Evolutionary conservation across 64 coral and sea anemone genomes (phyloP), one percentile per base, ranked within the genome.

Genomic region (Montipora sp.): DNA sequence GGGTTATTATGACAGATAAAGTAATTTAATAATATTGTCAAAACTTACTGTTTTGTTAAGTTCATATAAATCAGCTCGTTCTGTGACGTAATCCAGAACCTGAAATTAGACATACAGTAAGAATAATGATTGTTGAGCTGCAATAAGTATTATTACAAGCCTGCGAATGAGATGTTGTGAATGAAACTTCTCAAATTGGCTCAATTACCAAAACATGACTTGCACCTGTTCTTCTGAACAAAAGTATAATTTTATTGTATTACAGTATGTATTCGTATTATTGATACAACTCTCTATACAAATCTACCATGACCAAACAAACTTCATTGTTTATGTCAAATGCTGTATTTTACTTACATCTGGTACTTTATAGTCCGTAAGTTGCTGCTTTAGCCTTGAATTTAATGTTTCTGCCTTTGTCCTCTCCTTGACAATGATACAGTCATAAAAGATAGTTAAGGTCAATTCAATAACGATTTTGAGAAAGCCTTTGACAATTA

Each of bases 51-150:
- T 95, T 80, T 99, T 99, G 79, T 96, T 99, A 10, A 99, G 92
- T 81, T 99, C 98, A 63, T 99, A 99, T 18, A 96, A 85, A 65
- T 95, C 93, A 51, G 98, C 98, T 89, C 98, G 91, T 77, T 99
- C 98, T 11, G 88, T 95, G 8, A 99, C 98, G 59, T 99, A 99
- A 91, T 99, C 98, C 87, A 99, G 75, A 20, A 99, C 98, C 98
- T 99, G 27, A 21, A 21, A 67, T 19, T 73, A 59, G 77, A 15
- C 75, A 51, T 71, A 59, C 13, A 14, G 7, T 24, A 24, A 24
- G 1, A 27, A 27, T 1, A 27, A 1, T 27, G 27, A 27, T 27
- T 27, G 27, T 27, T 27, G 27, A 27, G 27, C 23, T 24, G 23
- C 27, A 27, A 27, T 27, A 27, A 27, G 27, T 27, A 27, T 27